Base-by-base conservation (phyloP, 2,113 vertebrate genomes). In the Quiscalus mexicanus region DNA sequence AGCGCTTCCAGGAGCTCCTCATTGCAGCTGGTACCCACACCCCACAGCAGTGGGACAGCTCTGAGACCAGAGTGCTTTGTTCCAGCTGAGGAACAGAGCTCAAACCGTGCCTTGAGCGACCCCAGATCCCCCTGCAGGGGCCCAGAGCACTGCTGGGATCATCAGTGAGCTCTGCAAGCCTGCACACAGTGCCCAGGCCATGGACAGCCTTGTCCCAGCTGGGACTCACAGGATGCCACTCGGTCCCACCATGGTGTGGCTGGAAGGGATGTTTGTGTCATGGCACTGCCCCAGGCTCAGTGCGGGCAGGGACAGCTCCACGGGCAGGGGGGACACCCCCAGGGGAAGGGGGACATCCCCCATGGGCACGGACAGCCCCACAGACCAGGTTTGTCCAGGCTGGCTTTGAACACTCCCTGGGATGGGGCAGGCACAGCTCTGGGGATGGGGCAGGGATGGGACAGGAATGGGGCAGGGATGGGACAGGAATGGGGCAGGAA, bases 21-120 rank as follows among this genome's bases (percentile, higher is more conserved):
- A 2, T 12, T 55, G 55, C 63, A 33, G 55, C 3, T 79, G 77
- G 24, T 10, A 3, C 13, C 55, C 35, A 8, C 39, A 24, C 1
- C 30, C 71, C 71, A 6, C 1, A 39, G 83, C n/a, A n/a, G 47
- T 0, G 1, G 49, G 44, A 37, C 39, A 41, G 41, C 17, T 9
- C 11, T 1, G 41, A 13, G 47, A 17, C 17, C 15, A 3, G 15
- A 44, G 55, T 15, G 53, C 30, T 67, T 47, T 0, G 0, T 44
- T 59, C 44, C 70, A 39, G 59, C 25, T 17, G 2, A 3, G 56
- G 56, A 50, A 5, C 37, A 17, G 6, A 53, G 16, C 56, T 28
- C 70, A 23, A 2, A 2, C 6, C 0, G 2, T 2, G 4, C 49
- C 64, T 9, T 1, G 4, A 31, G 70, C 8, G 5, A 5, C 7